Percentiles rank a stretch among this genome's conserved stretches.
Conservation (phyloP, 1,140 invertebrate species). For the Drosophila willistoni region DNA sequence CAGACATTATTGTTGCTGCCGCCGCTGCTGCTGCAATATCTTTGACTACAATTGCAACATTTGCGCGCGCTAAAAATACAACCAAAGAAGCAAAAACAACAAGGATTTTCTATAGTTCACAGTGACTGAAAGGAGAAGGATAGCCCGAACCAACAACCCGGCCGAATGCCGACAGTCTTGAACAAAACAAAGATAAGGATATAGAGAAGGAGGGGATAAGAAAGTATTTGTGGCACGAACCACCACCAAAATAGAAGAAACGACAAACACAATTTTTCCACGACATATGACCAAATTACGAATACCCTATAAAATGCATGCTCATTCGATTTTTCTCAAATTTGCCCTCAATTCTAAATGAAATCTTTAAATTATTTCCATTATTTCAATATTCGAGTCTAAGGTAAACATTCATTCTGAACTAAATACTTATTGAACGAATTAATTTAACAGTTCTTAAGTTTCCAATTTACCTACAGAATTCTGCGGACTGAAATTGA, state of each 20-base stretch:
- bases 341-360: too few relatives aligned
- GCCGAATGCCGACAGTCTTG: conserved; percentile 38
- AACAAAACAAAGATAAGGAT: conserved; percentile 46
- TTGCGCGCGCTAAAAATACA: conserved; percentile 74
- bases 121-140: conserved; percentile 16
- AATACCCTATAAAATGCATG: conserved; percentile 16
- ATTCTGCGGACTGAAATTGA: too few relatives aligned
- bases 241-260: conserved; percentile 56
- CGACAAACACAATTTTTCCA: neutral
- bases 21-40: conserved; percentile 48
- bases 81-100: conserved; percentile 8
- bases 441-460: too few relatives aligned
- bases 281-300: neutral
- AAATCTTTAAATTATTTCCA: too few relatives aligned
- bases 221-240: conserved; percentile 57
- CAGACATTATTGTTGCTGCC: conserved; percentile 32
- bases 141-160: neutral
- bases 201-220: conserved; percentile 41
- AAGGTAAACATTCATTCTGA: too few relatives aligned
- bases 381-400: too few relatives aligned
- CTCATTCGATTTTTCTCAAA: neutral
- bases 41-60: conserved; percentile 71
- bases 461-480: too few relatives aligned
- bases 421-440: too few relatives aligned
- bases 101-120: conserved; percentile 49